Evolutionary conservation across 37 sponge, comb jelly and placozoan species (phyloP).

Genomic region (Lycopodina hypogea): DNA sequence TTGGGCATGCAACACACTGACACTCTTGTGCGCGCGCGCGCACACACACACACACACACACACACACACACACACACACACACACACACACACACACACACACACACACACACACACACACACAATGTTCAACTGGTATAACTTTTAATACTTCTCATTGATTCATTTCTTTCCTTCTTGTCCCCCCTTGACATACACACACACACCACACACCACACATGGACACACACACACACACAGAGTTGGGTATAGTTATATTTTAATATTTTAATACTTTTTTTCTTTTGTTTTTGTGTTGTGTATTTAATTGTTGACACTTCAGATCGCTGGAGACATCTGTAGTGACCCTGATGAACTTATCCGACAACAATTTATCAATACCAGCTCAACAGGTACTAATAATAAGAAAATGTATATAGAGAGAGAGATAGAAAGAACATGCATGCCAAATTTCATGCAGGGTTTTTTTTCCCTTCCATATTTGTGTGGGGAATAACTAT

Average conservation of each 20-base stretch:
- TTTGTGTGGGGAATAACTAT: no score
- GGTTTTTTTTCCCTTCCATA: no score
- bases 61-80: background rate
- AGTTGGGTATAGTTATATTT: background rate
- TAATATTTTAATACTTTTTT: background rate
- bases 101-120: background rate
- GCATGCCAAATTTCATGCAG: no score
- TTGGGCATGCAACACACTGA: no score
- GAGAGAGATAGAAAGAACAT: no score
- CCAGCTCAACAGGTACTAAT: background rate
- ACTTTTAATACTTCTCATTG: no score
- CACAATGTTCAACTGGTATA: no score
- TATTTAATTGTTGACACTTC: background rate
- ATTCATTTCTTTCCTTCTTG: no score
- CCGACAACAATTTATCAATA: constrained; percentile 28
- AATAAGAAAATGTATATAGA: no score
- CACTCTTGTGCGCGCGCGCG: no score
- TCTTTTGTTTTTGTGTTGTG: background rate
- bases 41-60: constrained; percentile 4
- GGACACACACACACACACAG: background rate
- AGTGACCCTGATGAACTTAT: constrained; percentile 53
- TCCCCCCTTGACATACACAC: no score
- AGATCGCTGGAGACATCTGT: constrained; percentile 54
- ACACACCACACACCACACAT: no score
- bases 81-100: constrained; percentile 17